Percentiles rank a stretch among this genome's conserved stretches.
Evolutionary conservation across 2,113 vertebrate genomes (phyloP).

Genomic region (Acinonyx jubatus): DNA sequence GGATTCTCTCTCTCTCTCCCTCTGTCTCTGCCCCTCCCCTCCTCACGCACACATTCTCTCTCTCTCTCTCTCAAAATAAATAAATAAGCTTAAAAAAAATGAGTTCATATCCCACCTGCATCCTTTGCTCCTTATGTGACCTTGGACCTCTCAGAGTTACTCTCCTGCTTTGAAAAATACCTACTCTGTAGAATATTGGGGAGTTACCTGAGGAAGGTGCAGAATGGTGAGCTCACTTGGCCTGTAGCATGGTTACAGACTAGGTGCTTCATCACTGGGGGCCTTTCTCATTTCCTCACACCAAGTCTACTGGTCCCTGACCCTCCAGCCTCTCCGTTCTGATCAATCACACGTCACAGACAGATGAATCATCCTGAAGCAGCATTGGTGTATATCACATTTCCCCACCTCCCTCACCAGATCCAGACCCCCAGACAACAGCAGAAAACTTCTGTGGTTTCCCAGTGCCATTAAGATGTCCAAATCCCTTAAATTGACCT

Average conservation of each 20-base stretch:
- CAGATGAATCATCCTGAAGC: neutral
- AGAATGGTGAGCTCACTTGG: rapidly evolving
- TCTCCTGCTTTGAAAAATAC: neutral
- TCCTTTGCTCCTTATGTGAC: neutral
- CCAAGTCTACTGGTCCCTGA: rapidly evolving
- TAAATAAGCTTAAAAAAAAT: neutral
- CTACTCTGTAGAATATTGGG: neutral
- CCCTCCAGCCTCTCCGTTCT: neutral
- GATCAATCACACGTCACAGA: neutral
- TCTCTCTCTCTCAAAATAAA: no score
- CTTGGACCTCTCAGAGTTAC: neutral
- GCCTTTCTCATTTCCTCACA: neutral
- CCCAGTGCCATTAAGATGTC: constrained; percentile 46
- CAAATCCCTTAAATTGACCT: constrained; percentile 5
- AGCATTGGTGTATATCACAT: neutral
- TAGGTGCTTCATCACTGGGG: neutral
- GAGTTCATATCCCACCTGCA: neutral
- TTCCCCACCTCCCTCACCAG: neutral
- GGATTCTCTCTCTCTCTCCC: no score
- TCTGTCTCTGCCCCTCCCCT: no score
- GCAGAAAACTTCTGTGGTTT: constrained; percentile 42
- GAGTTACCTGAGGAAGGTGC: neutral
- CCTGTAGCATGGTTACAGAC: neutral
- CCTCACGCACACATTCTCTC: no score
- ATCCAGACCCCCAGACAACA: constrained; percentile 20